phyloP scores from a whole-genome alignment of 2,113 vertebrate species.

The Onychostoma macrolepis region DNA sequence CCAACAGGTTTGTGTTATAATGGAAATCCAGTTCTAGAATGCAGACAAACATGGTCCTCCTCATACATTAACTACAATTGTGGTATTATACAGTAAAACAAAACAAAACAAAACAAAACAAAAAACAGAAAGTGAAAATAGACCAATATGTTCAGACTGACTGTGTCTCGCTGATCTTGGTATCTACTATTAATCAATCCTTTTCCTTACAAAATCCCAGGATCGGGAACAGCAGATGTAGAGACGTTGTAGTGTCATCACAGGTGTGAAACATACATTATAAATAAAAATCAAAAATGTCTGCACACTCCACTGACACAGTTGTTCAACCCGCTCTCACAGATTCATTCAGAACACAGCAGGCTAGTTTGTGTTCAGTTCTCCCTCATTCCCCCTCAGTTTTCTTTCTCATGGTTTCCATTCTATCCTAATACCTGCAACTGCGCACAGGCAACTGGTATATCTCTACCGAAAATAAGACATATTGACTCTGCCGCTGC shows the following conservation, averaged over 20 bases:
- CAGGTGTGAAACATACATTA: neutral
- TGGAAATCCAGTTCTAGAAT: neutral
- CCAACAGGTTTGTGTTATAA: neutral
- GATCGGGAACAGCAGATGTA: neutral
- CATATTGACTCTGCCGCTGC: neutral
- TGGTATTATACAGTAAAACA: neutral
- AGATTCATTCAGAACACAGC: conserved; percentile 23
- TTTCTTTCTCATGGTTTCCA: neutral
- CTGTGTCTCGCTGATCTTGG: neutral
- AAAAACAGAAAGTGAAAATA: neutral
- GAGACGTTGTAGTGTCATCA: neutral
- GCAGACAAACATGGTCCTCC: neutral
- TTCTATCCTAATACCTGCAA: neutral
- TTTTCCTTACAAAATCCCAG: neutral
- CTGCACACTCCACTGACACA: neutral
- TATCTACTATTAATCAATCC: neutral
- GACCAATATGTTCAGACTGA: neutral
- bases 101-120: neutral
- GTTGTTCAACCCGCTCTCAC: neutral
- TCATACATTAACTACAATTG: neutral
- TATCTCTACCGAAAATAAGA: neutral
- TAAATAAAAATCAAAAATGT: neutral
- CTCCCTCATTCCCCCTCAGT: neutral
- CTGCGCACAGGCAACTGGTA: neutral
- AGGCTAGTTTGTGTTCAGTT: conserved; percentile 16